Percentiles rank a stretch among this genome's conserved stretches.
Conservation (phyloP, 2,888 invertebrate genomes). For the Cataglyphis rosenhaueri region DNA sequence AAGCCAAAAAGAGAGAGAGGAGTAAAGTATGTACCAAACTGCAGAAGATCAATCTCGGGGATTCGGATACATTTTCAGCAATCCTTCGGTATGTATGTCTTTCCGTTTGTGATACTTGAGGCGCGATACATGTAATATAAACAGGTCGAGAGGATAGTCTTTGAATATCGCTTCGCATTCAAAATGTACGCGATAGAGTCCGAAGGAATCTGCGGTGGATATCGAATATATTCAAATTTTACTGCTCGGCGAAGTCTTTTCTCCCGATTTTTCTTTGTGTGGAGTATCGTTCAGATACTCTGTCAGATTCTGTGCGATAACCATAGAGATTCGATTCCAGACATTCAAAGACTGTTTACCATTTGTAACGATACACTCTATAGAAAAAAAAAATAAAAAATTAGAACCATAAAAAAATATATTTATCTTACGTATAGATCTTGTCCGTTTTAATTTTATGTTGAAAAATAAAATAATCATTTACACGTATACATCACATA, state of each 20-base stretch:
- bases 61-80: not conserved
- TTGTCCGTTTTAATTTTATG: not conserved
- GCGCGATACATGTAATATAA: constrained; percentile 12
- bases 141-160: constrained; percentile 22
- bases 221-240: constrained; percentile 49
- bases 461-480: not conserved
- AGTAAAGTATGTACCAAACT: not conserved
- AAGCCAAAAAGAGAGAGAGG: not conserved
- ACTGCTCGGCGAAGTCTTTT: constrained; percentile 26
- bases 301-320: constrained; percentile 20
- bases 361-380: not conserved
- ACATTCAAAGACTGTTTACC: constrained; percentile 1
- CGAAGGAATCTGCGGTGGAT: constrained; percentile 20
- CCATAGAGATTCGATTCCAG: not conserved
- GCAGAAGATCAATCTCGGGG: not conserved
- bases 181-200: constrained; percentile 12
- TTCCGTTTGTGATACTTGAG: not conserved
- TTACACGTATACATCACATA: not conserved
- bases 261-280: constrained; percentile 12
- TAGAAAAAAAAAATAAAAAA: not conserved
- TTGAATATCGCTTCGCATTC: constrained; percentile 35
- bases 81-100: constrained; percentile 2
- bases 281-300: not conserved
- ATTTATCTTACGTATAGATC: not conserved
- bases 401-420: not conserved